Percentiles rank a stretch among this genome's conserved stretches.
phyloP scores from a whole-genome alignment of 2,113 vertebrate species.

The Brachypodius melanocephalos region DNA sequence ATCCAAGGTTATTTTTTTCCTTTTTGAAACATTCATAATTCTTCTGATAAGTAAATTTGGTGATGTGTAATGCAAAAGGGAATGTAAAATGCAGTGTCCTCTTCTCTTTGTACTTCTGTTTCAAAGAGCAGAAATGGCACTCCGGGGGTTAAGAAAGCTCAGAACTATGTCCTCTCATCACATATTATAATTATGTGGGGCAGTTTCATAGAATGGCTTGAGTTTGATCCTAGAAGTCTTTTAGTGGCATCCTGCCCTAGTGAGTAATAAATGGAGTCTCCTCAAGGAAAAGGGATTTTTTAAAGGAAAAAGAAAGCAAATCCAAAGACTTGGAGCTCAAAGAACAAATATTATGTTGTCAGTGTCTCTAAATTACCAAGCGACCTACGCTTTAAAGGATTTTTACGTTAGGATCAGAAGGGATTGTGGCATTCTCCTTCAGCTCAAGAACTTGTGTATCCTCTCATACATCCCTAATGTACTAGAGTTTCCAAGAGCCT shows the following conservation, averaged over 20 bases:
- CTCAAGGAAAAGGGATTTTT: neutral
- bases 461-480: constrained; percentile 31
- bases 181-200: neutral
- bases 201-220: neutral
- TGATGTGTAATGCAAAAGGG: neutral
- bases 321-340: neutral
- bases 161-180: neutral
- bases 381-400: neutral
- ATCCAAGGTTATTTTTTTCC: neutral
- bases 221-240: neutral
- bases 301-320: neutral
- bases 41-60: neutral
- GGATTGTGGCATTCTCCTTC: neutral
- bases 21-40: neutral
- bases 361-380: neutral
- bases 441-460: neutral
- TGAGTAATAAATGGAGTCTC: neutral
- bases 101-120: constrained; percentile 2
- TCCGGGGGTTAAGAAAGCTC: neutral
- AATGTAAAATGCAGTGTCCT: neutral
- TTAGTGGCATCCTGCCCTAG: neutral
- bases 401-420: neutral
- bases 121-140: neutral
- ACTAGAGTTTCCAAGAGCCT: neutral
- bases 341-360: neutral